Evolutionary conservation across 2,888 invertebrate species (phyloP).

Genomic region (Microctonus aethiopoides): DNA sequence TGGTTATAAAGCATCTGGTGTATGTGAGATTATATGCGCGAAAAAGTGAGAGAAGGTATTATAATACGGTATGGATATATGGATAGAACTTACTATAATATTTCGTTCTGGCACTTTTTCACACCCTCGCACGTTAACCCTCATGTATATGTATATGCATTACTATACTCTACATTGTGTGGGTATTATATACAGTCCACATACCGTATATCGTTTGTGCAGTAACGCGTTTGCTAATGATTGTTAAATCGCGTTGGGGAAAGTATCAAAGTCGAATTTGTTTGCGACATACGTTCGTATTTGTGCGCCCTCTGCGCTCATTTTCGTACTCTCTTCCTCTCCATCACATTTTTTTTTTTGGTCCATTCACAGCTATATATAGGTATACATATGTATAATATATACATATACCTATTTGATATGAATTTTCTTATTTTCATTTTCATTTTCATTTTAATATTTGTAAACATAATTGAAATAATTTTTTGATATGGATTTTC

Average conservation of each 20-base stretch:
- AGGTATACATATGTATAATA: neutral
- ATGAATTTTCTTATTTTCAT: too few relatives aligned
- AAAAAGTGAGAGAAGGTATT: neutral
- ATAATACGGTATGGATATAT: conserved; percentile 8
- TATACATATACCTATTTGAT: neutral
- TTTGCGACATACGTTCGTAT: conserved; percentile 38
- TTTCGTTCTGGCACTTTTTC: conserved; percentile 22
- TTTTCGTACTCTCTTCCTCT: neutral
- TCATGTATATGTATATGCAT: neutral
- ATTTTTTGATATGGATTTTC: too few relatives aligned
- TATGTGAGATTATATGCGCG: neutral
- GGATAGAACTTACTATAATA: conserved; percentile 23
- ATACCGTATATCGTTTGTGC: neutral
- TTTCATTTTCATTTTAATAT: too few relatives aligned
- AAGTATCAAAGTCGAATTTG: conserved; percentile 57
- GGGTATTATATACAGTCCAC: neutral
- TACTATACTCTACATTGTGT: conserved; percentile 8
- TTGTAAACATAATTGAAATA: too few relatives aligned
- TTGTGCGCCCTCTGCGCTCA: neutral
- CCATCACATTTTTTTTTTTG: neutral
- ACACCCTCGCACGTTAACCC: conserved; percentile 27
- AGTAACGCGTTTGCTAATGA: conserved; percentile 39
- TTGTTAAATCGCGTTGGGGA: conserved; percentile 44
- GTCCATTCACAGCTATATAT: neutral
- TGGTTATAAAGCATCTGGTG: conserved; percentile 18